Conservation (phyloP, 2,113 vertebrate genomes). For the Callorhinus ursinus region DNA sequence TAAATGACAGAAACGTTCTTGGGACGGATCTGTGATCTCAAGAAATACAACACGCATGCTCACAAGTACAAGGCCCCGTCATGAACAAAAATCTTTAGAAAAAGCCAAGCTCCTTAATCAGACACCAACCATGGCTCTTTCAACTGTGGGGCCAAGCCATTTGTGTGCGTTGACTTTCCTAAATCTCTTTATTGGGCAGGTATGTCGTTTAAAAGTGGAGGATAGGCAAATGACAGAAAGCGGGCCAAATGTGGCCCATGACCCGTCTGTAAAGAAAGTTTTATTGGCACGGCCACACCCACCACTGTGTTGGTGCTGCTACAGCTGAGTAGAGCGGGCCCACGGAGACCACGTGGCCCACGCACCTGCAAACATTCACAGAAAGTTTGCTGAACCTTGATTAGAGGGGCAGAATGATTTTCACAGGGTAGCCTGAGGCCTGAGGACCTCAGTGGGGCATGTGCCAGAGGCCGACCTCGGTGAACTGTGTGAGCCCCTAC, state of each 20-base stretch:
- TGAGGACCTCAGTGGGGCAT: not conserved
- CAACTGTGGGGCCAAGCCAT: rapidly evolving
- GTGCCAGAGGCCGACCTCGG: not conserved
- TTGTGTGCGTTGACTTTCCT: not conserved
- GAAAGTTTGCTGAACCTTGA: not conserved
- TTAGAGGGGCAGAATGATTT: not conserved
- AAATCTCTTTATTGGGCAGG: not conserved
- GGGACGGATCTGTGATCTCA: rapidly evolving
- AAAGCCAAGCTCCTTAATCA: not conserved
- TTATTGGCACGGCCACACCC: not conserved
- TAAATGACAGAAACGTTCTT: not conserved
- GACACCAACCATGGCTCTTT: not conserved
- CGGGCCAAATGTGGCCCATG: not conserved
- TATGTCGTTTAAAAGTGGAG: not conserved
- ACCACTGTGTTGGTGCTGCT: rapidly evolving
- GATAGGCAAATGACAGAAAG: too few species aligned
- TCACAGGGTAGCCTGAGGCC: not conserved
- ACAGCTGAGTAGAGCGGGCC: too few species aligned
- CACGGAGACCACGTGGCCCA: rapidly evolving
- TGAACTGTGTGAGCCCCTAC: not conserved
- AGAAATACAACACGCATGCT: not conserved
- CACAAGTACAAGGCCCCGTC: not conserved
- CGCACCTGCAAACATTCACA: not conserved
- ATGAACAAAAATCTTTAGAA: not conserved
- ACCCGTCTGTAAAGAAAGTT: not conserved